Evolutionary conservation across 2,888 invertebrate species (phyloP).

Genomic region (Boloria selene): DNA sequence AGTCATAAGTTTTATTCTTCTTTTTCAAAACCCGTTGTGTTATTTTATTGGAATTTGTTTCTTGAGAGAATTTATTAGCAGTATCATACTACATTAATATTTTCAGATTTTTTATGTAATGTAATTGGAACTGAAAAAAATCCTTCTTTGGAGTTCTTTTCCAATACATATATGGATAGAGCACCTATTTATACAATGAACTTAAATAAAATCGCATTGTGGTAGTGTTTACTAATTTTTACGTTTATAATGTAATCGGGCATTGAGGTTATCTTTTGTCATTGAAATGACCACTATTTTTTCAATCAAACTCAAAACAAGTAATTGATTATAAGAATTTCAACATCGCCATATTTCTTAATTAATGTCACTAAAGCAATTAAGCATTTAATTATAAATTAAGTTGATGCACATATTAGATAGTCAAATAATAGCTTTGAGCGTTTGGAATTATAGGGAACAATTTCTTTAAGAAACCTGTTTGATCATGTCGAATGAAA

Average conservation of each 20-base stretch:
- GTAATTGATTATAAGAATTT: neutral
- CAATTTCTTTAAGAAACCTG: slow-evolving; percentile 68
- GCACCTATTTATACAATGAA: no score
- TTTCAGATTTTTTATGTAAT: no score
- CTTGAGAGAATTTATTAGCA: no score
- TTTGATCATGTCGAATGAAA: slow-evolving; percentile 73
- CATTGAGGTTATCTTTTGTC: no score
- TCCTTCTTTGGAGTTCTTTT: no score
- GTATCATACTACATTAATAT: no score
- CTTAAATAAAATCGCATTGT: no score
- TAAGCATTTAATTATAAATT: slow-evolving; percentile 18
- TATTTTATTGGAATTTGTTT: neutral
- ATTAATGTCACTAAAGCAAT: slow-evolving; percentile 22
- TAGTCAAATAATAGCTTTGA: slow-evolving; percentile 41
- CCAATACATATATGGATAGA: no score
- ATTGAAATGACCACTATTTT: neutral
- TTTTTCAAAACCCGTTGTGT: slow-evolving; percentile 11
- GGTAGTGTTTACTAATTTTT: no score
- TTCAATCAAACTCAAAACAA: neutral
- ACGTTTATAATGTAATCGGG: no score
- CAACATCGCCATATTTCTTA: slow-evolving; percentile 20
- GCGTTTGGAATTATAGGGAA: slow-evolving; percentile 46
- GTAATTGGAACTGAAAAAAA: no score
- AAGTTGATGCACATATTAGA: slow-evolving; percentile 27
- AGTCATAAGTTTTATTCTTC: slow-evolving; percentile 41